Evolutionary conservation across 2,113 vertebrate species (phyloP).

Genomic region (Corythoichthys intestinalis): DNA sequence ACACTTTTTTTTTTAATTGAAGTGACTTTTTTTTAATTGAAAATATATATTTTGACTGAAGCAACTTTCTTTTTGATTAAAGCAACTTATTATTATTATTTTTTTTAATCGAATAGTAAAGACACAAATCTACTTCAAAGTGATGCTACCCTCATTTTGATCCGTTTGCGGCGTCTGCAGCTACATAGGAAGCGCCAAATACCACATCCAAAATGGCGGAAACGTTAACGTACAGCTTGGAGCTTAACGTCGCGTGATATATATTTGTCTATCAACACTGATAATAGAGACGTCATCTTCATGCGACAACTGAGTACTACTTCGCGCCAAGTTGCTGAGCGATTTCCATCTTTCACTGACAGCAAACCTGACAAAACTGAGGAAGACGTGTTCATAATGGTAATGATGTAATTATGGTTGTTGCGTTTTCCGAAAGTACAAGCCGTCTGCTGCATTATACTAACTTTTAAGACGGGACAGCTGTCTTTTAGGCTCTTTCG

Average conservation of each 20-base stretch:
- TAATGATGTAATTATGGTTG: conserved; percentile 32
- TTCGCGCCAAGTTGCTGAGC: conserved; percentile 71
- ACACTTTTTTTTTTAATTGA: no score
- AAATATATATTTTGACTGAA: no score
- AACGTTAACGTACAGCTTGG: background rate
- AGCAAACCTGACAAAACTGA: conserved; percentile 8
- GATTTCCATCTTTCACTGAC: conserved; percentile 13
- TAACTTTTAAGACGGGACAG: background rate
- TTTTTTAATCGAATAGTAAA: no score
- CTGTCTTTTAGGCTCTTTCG: background rate
- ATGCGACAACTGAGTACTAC: conserved; percentile 43
- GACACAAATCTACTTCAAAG: no score
- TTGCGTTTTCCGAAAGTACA: background rate
- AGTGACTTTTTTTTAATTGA: no score
- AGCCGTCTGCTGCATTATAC: no score
- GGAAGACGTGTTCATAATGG: conserved; percentile 46
- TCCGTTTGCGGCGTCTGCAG: no score
- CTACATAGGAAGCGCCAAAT: no score
- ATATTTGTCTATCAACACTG: background rate
- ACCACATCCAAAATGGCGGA: background rate
- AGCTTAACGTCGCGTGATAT: background rate
- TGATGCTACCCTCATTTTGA: no score
- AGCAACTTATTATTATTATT: no score
- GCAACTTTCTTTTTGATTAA: no score
- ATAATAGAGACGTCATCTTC: conserved; percentile 58